phyloP scores from a whole-genome alignment of 2,888 invertebrate genomes.

The Alcis repandata region DNA sequence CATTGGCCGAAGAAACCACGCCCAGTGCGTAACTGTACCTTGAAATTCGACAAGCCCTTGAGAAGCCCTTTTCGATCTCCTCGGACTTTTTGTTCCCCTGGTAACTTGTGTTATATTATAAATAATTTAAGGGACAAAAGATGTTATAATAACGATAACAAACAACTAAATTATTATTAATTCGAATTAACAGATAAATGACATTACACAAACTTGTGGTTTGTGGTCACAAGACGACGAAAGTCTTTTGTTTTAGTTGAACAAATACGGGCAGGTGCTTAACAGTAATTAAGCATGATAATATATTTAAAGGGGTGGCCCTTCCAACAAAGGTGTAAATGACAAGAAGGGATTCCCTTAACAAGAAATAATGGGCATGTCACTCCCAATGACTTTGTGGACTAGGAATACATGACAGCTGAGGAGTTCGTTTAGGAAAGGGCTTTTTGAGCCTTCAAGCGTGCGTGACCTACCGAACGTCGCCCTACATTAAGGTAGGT shows the following conservation, averaged over 20 bases:
- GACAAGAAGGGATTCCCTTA: slow-evolving; percentile 72
- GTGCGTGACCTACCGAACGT: slow-evolving; percentile 39
- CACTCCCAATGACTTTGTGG: slow-evolving; percentile 87
- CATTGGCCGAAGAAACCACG: slow-evolving; percentile 80
- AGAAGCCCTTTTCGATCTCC: slow-evolving; percentile 76
- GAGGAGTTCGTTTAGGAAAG: slow-evolving; percentile 54
- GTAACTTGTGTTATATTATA: slow-evolving; percentile 86
- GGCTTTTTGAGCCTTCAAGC: slow-evolving; percentile 48
- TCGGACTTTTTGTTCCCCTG: slow-evolving; percentile 73
- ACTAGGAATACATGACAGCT: slow-evolving; percentile 75
- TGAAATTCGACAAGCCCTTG: slow-evolving; percentile 80
- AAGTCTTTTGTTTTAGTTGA: slow-evolving; percentile 18
- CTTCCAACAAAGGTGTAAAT: slow-evolving; percentile 75
- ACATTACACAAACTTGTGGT: background rate
- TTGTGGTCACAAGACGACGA: background rate
- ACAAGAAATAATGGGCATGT: slow-evolving; percentile 86
- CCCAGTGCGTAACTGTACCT: slow-evolving; percentile 82
- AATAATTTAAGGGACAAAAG: slow-evolving; percentile 86
- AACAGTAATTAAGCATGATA: slow-evolving; percentile 70
- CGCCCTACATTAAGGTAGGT: slow-evolving; percentile 46
- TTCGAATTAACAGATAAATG: slow-evolving; percentile 20
- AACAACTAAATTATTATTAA: slow-evolving; percentile 52
- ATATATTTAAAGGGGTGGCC: slow-evolving; percentile 51
- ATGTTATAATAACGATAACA: slow-evolving; percentile 64
- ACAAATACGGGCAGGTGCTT: slow-evolving; percentile 52